Conservation (phyloP, 2,888 invertebrate species). For the Parascotia fuliginaria region DNA sequence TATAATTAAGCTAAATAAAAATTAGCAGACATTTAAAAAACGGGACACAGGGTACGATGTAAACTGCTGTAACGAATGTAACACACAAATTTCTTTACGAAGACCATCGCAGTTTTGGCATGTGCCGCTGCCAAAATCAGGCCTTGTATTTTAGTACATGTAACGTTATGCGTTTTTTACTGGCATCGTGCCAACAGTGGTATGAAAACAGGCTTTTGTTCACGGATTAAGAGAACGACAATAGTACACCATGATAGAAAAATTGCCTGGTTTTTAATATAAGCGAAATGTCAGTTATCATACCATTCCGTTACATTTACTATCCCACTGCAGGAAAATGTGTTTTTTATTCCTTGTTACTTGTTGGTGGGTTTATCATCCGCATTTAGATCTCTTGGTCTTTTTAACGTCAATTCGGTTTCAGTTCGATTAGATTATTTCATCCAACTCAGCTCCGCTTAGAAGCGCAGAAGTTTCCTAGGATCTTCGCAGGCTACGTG, state of each 20-base stretch:
- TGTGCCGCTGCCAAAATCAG: slow-evolving; percentile 7
- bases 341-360: too few species aligned
- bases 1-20: too few species aligned
- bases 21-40: too few species aligned
- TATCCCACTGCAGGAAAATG: too few species aligned
- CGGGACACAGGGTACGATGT: background rate
- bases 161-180: slow-evolving; percentile 47
- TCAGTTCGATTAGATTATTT: too few species aligned
- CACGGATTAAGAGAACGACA: slow-evolving; percentile 39
- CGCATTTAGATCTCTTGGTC: too few species aligned
- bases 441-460: too few species aligned
- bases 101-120: background rate
- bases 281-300: background rate
- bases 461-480: too few species aligned
- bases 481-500: too few species aligned
- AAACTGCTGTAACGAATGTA: background rate
- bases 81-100: background rate
- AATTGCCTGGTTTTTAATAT: slow-evolving; percentile 18
- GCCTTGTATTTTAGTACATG: slow-evolving; percentile 32
- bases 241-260: slow-evolving; percentile 19
- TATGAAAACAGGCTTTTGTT: slow-evolving; percentile 47
- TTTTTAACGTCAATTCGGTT: too few species aligned
- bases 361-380: too few species aligned
- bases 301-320: too few species aligned
- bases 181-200: slow-evolving; percentile 45